Conservation (phyloP, 2,113 vertebrate genomes). For the Sclerurus mexicanus region DNA sequence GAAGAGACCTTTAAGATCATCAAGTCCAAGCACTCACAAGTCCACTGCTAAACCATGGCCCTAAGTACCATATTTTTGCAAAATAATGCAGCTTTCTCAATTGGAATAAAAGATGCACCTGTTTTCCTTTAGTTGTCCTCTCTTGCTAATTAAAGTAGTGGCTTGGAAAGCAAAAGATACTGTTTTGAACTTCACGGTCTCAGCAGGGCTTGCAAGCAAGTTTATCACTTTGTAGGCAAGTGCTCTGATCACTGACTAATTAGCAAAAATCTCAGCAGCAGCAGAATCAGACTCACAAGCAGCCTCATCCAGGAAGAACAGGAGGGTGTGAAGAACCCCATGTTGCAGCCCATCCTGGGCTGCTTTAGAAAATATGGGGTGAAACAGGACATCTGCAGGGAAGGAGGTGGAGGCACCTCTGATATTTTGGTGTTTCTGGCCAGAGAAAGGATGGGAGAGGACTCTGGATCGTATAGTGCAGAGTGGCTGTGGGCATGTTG, state of each 20-base stretch:
- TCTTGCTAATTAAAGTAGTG: background rate
- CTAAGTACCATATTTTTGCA: background rate
- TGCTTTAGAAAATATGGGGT: rapidly evolving
- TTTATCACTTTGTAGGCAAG: background rate
- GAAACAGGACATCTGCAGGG: rapidly evolving
- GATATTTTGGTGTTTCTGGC: background rate
- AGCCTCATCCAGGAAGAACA: background rate
- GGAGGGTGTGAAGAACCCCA: rapidly evolving
- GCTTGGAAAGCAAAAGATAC: background rate
- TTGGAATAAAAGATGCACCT: background rate
- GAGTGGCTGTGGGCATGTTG: background rate
- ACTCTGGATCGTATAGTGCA: rapidly evolving
- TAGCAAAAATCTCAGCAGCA: background rate
- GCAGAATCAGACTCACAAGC: background rate
- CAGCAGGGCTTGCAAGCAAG: background rate
- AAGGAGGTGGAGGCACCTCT: background rate
- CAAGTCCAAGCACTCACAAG: background rate
- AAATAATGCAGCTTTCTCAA: background rate
- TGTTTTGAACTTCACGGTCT: background rate
- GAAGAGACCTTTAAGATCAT: background rate
- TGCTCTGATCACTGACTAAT: background rate
- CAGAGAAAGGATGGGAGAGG: background rate
- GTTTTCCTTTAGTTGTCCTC: background rate
- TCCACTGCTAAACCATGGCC: background rate
- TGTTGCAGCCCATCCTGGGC: rapidly evolving